Evolutionary conservation across 2,113 vertebrate species (phyloP), one percentile per base, ranked within the genome.

Genomic region (Cavia aperea): DNA sequence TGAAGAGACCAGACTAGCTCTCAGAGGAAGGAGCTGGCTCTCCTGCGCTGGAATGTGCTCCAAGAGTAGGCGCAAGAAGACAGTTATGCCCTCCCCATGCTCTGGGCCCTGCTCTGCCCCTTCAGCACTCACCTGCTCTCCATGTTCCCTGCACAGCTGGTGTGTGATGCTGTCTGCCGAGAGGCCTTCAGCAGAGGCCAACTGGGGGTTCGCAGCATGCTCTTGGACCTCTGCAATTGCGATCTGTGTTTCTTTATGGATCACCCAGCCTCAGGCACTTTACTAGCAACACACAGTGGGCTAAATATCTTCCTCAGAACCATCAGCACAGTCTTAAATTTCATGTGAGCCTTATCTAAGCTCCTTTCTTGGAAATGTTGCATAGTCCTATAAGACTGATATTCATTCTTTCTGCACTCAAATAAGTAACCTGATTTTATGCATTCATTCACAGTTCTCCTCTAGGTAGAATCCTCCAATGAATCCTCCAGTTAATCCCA

Each of bases 371-470:
- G 86, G 21, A 63, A 62, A 58, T 54, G 12, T 0, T 11, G 16
- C 3, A 3, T 12, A 39, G 16, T 43, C 77, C 7, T 0, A 15
- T 46, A 63, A 23, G n/a, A 43, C 2, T 21, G 23, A 14, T 56
- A 8, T 63, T 63, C 9, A 46, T 36, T 6, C 11, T 68, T 56
- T n/a, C 23, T 60, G 12, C 4, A 9, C 10, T 43, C 21, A 77
- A 56, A 39, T 79, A 58, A 56, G 36, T 62, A 56, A 70, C 10
- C 7, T 49, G 23, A 75, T 24, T 56, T 77, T 39, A 36, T 33
- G 29, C 4, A 73, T 68, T 56, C 14, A 15, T 72, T 70, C 63
- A 11, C 10, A 6, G 29, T 62, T 43, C 79, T n/a, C 18, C 1
- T 49, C 4, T 6, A 21, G 15, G 83, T 8, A 7, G 16, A 23